Base-by-base conservation (phyloP, 1,140 invertebrate species). In the Triops longicaudatus region DNA sequence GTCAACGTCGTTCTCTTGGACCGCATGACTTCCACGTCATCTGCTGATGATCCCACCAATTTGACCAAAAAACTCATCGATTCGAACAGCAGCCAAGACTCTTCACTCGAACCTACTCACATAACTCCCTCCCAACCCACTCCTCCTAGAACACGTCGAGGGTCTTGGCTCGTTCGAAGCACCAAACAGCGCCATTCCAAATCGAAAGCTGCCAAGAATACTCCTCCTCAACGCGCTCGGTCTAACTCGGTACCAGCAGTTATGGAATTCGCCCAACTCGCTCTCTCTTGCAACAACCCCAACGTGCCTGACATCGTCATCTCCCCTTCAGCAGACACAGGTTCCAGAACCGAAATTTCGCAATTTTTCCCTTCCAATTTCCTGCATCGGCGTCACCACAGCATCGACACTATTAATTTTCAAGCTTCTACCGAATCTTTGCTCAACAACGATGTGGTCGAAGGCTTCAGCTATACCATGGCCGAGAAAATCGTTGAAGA, bases 391-490 rank as follows among this genome's bases (percentile, higher is more conserved):
- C 73, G 77, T 41, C 74, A 78, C 74, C 74, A 74, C 72, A 78
- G 75, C 37, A 72, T 73, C 31, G 78, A 78, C 17, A 50, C 72
- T 26, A 26, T 71, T n/a, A 71, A 73, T n/a, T 26, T 73, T n/a
- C 37, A 71, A 26, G 63, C 42, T 26, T 77, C 76, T 44, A 73
- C 28, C 1, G 72, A 76, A 31, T 77, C 78, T 1, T 43, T 77
- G 77, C 79, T 79, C 26, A 76, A 41, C 44, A 78, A 77, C 41
- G 79, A 78, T 41, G 78, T 79, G n/a, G 79, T 79, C 17, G 79
- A 79, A 26, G 79, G 79, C 22, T 79, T 79, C 74, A 79, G 79
- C 77, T 79, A 73, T 37, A 79, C 79, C 12, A 63, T 79, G 31
- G 79, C 78, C 9, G 79, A 79, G 74, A 78, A 50, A 17, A 77